Conservation (phyloP, 2,888 invertebrate genomes). For the Drosophila longiperda region DNA sequence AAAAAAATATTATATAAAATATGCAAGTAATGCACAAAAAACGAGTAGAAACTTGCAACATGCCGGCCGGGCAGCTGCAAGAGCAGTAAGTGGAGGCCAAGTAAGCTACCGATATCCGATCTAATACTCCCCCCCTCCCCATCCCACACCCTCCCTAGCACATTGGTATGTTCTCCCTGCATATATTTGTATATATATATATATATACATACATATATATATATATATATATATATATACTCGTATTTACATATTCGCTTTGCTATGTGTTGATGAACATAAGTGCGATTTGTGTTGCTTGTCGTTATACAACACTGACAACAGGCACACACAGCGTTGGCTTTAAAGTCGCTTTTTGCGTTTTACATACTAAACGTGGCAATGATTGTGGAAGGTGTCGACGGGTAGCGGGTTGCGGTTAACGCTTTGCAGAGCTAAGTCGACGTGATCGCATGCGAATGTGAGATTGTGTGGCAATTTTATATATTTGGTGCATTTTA, state of each 20-base stretch:
- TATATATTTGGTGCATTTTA: slow-evolving; percentile 73
- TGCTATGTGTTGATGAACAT: slow-evolving; percentile 26
- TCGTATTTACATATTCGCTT: background rate
- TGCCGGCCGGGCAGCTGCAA: slow-evolving; percentile 12
- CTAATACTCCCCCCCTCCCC: slow-evolving; percentile 30
- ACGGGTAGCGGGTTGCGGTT: background rate
- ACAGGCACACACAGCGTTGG: slow-evolving; percentile 13
- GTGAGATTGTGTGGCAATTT: slow-evolving; percentile 64
- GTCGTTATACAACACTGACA: slow-evolving; percentile 71
- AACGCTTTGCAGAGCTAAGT: slow-evolving; percentile 11
- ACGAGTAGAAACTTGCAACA: slow-evolving; percentile 37
- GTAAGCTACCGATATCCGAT: slow-evolving; percentile 28
- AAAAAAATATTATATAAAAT: slow-evolving; percentile 14
- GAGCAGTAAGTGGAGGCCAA: slow-evolving; percentile 33
- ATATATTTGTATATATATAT: background rate
- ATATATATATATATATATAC: background rate
- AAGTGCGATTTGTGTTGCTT: slow-evolving; percentile 57
- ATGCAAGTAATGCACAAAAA: slow-evolving; percentile 65
- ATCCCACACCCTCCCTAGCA: slow-evolving; percentile 10
- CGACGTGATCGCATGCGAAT: slow-evolving; percentile 75
- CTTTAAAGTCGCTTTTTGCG: background rate
- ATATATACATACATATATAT: background rate
- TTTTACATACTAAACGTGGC: slow-evolving; percentile 1
- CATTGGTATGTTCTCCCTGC: slow-evolving; percentile 29
- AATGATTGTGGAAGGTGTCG: background rate